A percentile compares a stretch with the other conserved stretches of the same genome.
These are phyloP conservation scores for Sialia sialis DNA, from an alignment of 2,113 vertebrate genomes.

Conservation along the genomic window DNA sequence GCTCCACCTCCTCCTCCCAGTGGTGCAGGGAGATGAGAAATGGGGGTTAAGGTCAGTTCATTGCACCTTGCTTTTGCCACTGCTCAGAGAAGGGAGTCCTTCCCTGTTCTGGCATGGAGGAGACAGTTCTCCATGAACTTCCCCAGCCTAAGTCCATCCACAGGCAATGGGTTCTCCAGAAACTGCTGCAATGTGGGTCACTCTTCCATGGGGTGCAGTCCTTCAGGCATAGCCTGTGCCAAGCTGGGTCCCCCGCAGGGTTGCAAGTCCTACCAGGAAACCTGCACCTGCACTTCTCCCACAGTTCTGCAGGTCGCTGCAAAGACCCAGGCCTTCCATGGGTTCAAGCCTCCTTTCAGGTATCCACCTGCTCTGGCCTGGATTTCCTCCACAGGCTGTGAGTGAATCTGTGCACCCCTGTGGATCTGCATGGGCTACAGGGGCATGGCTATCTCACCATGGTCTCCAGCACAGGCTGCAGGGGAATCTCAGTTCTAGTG, in stretches of 20 bases:
- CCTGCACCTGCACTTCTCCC: background rate
- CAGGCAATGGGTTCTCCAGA: background rate
- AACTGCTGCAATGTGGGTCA: background rate
- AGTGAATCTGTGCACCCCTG: background rate
- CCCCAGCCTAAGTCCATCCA: background rate
- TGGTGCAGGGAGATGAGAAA: background rate
- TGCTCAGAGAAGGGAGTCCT: background rate
- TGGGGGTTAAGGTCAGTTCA: background rate
- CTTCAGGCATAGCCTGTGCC: background rate
- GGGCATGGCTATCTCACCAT: background rate
- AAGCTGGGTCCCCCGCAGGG: background rate
- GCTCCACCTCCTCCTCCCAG: background rate
- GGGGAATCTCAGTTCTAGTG: rapidly evolving
- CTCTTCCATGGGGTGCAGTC: background rate
- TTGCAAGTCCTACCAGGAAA: background rate
- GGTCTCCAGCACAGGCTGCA: background rate
- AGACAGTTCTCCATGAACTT: background rate
- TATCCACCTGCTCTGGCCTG: background rate
- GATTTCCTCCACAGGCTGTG: background rate
- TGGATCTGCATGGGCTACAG: background rate
- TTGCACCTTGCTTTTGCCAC: background rate
- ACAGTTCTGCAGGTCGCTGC: background rate
- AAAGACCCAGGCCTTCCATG: background rate
- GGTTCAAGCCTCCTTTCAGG: background rate
- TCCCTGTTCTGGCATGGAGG: background rate